These are phyloP conservation scores for Rhogogaster chlorosoma DNA, from an alignment of 2,888 invertebrate species.

Conservation along the genomic window DNA sequence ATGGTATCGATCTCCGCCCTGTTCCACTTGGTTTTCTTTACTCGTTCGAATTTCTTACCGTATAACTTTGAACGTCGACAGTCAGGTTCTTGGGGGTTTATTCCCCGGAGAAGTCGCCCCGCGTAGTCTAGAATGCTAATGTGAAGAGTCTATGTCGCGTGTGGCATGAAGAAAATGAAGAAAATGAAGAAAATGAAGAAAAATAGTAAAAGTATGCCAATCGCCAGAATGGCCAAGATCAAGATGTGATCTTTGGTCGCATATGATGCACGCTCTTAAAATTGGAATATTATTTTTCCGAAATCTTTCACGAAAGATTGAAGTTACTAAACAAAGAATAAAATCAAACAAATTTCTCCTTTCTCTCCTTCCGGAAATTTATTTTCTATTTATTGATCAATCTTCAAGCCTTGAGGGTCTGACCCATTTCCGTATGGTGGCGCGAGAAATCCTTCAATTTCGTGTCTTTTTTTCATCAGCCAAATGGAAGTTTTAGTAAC, in stretches of 20 bases:
- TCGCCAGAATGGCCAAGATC: not conserved
- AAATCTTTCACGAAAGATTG: not conserved
- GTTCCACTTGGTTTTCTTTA: not conserved
- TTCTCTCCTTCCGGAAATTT: not conserved
- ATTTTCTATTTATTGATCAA: not conserved
- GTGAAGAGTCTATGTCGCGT: not conserved
- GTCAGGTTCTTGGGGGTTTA: not conserved
- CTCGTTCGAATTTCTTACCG: not conserved
- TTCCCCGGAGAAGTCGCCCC: not conserved
- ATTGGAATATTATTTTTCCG: not conserved
- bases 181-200: slow-evolving; percentile 24
- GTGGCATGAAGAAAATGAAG: slow-evolving; percentile 5
- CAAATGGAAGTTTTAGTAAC: slow-evolving; percentile 23
- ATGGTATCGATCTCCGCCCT: not conserved
- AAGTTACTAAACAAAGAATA: not conserved
- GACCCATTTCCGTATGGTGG: not conserved
- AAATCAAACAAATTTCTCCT: not conserved
- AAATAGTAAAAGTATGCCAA: not conserved
- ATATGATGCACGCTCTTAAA: not conserved
- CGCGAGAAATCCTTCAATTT: not conserved
- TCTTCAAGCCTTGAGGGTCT: not conserved
- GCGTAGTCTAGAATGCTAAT: slow-evolving; percentile 24
- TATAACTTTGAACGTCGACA: not conserved
- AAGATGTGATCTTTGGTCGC: not conserved
- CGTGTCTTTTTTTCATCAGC: slow-evolving; percentile 14